Base-by-base conservation (phyloP, 2,888 invertebrate genomes). In the Brenthis hecate region DNA sequence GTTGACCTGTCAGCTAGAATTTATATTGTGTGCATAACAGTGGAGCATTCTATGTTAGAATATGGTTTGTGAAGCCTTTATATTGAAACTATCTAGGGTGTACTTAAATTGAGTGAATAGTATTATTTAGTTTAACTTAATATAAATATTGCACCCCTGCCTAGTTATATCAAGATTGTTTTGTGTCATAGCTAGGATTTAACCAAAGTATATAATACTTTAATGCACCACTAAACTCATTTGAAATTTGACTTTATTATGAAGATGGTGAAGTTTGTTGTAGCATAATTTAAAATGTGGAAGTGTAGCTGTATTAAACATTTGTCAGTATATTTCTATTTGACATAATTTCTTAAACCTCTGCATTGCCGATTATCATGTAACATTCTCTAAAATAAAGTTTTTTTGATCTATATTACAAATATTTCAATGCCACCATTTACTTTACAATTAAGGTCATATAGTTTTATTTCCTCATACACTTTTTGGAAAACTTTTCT, bases 381-480 rank as follows among this genome's bases (percentile, higher is more conserved):
- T 91, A 92, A 92, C 86, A 89, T 89, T 91, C 89, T 92, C 88
- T 90, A 89, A 91, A 92, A 91, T 92, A 93, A 93, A 93, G 91
- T 93, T 93, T 92, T 93, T 93, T 93, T 93, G 92, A 92, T 93
- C 93, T 92, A 87, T 76, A 79, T 62, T 43, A 64, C 16, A 47
- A 65, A 57, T 65, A 65, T 65, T 65, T 56, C 19, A 48, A 48
- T 57, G 14, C 57, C 13, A 57, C 50, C 36, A 47, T 5, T 14
- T 16, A 56, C 2, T 57, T 1, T 2, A 57, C 14, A 19, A 11
- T 13, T 56, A 8, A 14, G 47, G 3, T 47, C 3, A 14, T 47
- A 23, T 23, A 23, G 13, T 28, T 54, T 48, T 23, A 58, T 23
- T 50, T 36, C 3, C 36, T 43, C 32, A 36, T 8, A 36, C 8